Base-by-base conservation (phyloP, 1,140 invertebrate genomes). In the Ceratina australensis region DNA sequence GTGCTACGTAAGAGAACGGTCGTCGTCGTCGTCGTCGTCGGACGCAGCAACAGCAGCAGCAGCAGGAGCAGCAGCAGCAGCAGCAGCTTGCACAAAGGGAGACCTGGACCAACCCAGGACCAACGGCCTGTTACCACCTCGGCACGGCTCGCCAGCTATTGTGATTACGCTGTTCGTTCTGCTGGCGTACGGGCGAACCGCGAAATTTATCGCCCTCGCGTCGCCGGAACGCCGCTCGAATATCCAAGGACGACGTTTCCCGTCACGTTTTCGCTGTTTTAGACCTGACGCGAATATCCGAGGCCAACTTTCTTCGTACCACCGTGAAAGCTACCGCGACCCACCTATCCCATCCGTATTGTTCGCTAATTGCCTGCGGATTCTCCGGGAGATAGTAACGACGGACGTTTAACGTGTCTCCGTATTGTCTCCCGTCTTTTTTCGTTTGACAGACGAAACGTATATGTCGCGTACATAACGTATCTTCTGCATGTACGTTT, bases 361-460 rank as follows among this genome's bases (percentile, higher is more conserved):
- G 69, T 72, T 79, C 80, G 59, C 63, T 72, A 78, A 81, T 83
- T 69, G 69, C 75, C 24, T 42, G 28, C n/a, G 63, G 28, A 78
- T 59, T 13, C 52, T 16, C 63, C 49, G 47, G 63, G 24, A 8
- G 47, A n/a, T 50, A 79, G 75, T 24, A n/a, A 12, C 22, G 24
- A 16, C 8, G 16, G 16, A 52, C 24, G 16, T 50, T 60, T 76
- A 54, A 52, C 49, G 78, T 54, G 59, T 24, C 47, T 28, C 66
- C 61, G 56, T 80, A 50, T 42, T 42, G 52, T 20, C 54, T 68
- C 57, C 26, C 60, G 79, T 77, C 78, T 66, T 22, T 26, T 64
- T 82, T 16, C 20, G 7, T 3, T 3, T 7, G 33, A 33, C 3
- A n/a, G 50, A 64, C 68, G 66, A 50, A 50, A 60, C 59, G 57